Evolutionary conservation across 64 coral and sea anemone species (phyloP).

Genomic region (Dendronephthya gigantea): DNA sequence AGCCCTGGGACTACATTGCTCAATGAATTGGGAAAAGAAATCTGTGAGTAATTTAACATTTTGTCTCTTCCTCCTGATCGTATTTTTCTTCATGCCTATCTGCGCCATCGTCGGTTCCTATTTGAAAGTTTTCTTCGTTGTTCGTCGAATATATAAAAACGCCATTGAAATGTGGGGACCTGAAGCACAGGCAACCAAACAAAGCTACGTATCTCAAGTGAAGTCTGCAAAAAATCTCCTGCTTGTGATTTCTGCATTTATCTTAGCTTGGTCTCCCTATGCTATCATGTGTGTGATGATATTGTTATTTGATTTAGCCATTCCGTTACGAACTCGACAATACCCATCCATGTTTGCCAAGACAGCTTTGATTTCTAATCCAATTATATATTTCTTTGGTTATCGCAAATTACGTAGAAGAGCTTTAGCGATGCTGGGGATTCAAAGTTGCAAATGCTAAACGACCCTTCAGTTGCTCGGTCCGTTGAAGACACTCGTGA

Average conservation of each 20-base stretch:
- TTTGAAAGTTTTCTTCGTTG: not conserved
- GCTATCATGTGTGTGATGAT: not conserved
- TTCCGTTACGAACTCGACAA: not conserved
- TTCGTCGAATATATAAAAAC: not conserved
- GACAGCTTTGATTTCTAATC: conserved; percentile 12
- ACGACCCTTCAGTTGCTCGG: too few relatives aligned
- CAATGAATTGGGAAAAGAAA: conserved; percentile 3
- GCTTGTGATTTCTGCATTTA: conserved; percentile 17
- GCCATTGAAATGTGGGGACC: conserved; percentile 8
- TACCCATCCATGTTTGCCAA: conserved; percentile 19
- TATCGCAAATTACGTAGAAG: conserved; percentile 2
- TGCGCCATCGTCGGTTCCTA: not conserved
- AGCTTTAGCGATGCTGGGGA: too few relatives aligned
- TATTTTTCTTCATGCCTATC: conserved; percentile 17
- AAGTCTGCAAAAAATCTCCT: not conserved
- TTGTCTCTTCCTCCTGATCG: conserved; percentile 25
- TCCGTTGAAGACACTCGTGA: too few relatives aligned
- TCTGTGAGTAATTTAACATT: not conserved
- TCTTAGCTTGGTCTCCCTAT: conserved; percentile 39
- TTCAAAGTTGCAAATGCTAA: too few relatives aligned
- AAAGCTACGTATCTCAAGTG: not conserved
- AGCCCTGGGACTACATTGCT: conserved; percentile 21
- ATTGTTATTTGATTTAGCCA: not conserved
- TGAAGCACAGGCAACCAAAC: not conserved
- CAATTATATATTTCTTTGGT: conserved; percentile 28